Base-by-base conservation (phyloP, 2,797 vertebrate species). In the Cyclopterus lumpus region DNA sequence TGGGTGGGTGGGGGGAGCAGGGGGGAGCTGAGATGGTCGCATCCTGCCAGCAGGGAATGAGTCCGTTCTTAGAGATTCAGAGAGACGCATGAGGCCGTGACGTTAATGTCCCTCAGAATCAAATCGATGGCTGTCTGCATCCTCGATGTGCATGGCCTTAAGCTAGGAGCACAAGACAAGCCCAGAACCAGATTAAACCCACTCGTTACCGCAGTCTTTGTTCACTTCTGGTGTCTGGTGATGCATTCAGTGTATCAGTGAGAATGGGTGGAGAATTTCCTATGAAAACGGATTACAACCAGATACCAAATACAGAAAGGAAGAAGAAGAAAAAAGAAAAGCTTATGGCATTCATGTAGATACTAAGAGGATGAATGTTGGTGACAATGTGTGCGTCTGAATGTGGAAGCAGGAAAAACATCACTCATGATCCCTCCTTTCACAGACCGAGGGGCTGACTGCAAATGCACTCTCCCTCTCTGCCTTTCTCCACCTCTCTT, bases 61-160 rank as follows among this genome's bases (percentile, higher is more conserved):
- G 86, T 81, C 71, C 77, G 22, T 71, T 90, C 86, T 91, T 77
- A 74, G 78, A 91, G 89, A 91, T 81, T 91, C 90, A 84, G 78
- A 84, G 91, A 92, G 93, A 93, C 80, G 87, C 87, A 88, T 82
- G 86, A 93, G 92, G 92, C 91, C 85, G 90, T 93, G 92, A 93
- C 93, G 90, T 93, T 95, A 95, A 95, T 93, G 93, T 94, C 91
- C 90, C 92, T 90, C 91, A 82, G 88, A 94, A 94, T 95, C 92
- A 93, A 95, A 95, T 95, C 93, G 92, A 94, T 93, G 93, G 89
- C 90, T 89, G 93, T 93, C 92, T 91, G 88, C 91, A 93, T 93
- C 88, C 86, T 91, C 91, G 82, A 76, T 88, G 91, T 86, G 89
- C 86, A 90, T 92, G 89, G 94, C 94, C 93, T 92, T 86, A 90